A percentile compares a stretch with the other conserved stretches of the same genome.
phyloP scores from a whole-genome alignment of 2,113 vertebrate genomes.

The Gallinago media region DNA sequence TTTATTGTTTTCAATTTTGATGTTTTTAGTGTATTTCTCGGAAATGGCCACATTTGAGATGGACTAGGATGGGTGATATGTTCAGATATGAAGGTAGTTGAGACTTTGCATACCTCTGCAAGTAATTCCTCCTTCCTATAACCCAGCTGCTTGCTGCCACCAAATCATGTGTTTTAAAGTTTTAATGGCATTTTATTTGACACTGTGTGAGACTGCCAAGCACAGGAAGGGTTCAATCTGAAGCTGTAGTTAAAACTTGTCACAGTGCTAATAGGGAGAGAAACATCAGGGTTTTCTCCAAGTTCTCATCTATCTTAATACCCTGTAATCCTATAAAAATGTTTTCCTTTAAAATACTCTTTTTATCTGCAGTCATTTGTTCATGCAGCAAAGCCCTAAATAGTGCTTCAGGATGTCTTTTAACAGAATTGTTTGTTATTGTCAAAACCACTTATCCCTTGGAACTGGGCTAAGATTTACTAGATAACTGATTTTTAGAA shows the following conservation, averaged over 20 bases:
- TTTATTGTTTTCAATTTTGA: not conserved
- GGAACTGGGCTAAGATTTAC: not conserved
- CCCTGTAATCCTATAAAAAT: not conserved
- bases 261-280: not conserved
- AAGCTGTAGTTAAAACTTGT: not conserved
- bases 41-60: not conserved
- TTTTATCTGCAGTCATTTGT: not conserved
- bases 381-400: not conserved
- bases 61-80: not conserved
- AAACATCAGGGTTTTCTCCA: not conserved
- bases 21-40: not conserved
- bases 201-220: not conserved
- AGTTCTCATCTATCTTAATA: not conserved
- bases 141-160: not conserved
- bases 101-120: not conserved
- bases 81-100: not conserved
- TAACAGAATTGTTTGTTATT: slow-evolving; percentile 4
- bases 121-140: not conserved
- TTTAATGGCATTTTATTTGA: not conserved
- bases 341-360: not conserved
- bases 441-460: not conserved
- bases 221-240: too few species aligned
- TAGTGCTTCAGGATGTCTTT: not conserved
- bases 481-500: not conserved
- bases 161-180: not conserved